phyloP scores from a whole-genome alignment of 2,113 vertebrate genomes.

The Ptilonorhynchus violaceus region DNA sequence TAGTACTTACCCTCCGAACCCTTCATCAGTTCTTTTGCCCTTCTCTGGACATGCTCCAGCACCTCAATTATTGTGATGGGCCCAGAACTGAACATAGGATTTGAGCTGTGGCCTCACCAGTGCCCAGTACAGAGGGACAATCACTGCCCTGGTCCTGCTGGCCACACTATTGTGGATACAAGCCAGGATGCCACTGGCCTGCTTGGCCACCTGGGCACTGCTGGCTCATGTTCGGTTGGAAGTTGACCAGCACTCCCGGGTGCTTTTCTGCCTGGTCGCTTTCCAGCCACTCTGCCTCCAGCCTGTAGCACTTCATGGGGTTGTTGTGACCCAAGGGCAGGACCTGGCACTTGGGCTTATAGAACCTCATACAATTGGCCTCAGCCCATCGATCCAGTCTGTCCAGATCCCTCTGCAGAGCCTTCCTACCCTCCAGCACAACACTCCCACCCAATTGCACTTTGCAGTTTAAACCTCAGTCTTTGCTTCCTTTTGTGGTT shows the following conservation, averaged over 20 bases:
- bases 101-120: background rate
- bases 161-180: background rate
- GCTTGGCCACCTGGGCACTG: background rate
- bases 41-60: background rate
- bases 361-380: background rate
- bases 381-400: background rate
- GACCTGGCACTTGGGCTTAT: background rate
- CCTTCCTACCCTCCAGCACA: background rate
- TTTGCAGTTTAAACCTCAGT: background rate
- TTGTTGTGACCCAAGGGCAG: background rate
- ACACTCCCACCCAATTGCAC: background rate
- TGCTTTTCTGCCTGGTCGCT: background rate
- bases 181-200: too few relatives aligned
- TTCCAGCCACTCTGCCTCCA: too few relatives aligned
- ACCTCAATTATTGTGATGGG: background rate
- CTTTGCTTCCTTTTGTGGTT: background rate
- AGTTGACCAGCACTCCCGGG: too few relatives aligned
- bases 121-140: rapidly evolving
- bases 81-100: background rate
- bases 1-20: background rate
- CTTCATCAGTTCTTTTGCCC: background rate
- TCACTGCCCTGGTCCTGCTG: background rate
- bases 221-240: background rate
- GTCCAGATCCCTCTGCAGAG: background rate
- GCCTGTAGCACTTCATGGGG: rapidly evolving